Evolutionary conservation across 2,113 vertebrate species (phyloP).

Genomic region (Thunnus maccoyii): DNA sequence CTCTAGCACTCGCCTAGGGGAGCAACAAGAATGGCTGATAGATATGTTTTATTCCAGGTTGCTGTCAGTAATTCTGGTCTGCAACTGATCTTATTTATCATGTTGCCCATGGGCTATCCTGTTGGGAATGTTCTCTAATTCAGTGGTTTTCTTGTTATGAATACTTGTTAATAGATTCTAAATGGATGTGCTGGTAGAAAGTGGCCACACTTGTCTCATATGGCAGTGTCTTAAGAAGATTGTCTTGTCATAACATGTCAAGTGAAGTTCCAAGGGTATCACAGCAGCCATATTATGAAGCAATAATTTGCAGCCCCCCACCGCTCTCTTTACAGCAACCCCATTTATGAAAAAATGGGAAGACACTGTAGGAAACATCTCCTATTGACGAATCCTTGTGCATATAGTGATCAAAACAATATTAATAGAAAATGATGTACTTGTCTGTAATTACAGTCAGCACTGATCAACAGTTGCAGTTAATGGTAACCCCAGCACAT

Average conservation of each 20-base stretch:
- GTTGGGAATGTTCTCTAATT: conserved; percentile 66
- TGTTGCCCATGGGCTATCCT: conserved; percentile 76
- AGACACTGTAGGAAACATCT: background rate
- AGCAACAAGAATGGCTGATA: conserved; percentile 79
- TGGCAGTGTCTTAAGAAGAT: conserved; percentile 18
- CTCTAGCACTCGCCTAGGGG: conserved; percentile 67
- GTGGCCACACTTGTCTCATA: conserved; percentile 1
- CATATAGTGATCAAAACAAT: background rate
- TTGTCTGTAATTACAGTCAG: conserved; percentile 16
- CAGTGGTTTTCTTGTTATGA: conserved; percentile 45
- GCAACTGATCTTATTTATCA: conserved; percentile 71
- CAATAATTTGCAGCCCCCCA: background rate
- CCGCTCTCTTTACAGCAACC: background rate
- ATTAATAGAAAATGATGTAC: background rate
- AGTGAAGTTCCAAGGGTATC: background rate
- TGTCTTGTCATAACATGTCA: conserved; percentile 7
- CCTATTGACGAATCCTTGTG: background rate
- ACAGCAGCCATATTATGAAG: background rate
- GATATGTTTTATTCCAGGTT: conserved; percentile 56
- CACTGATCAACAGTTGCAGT: conserved; percentile 22
- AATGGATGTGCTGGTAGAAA: conserved; percentile 3
- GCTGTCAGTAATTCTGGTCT: conserved; percentile 55
- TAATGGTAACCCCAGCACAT: conserved; percentile 6
- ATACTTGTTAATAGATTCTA: conserved; percentile 23
- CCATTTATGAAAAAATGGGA: background rate